Conservation (phyloP, 64 coral and sea anemone species). For the Pocillopora verrucosa region DNA sequence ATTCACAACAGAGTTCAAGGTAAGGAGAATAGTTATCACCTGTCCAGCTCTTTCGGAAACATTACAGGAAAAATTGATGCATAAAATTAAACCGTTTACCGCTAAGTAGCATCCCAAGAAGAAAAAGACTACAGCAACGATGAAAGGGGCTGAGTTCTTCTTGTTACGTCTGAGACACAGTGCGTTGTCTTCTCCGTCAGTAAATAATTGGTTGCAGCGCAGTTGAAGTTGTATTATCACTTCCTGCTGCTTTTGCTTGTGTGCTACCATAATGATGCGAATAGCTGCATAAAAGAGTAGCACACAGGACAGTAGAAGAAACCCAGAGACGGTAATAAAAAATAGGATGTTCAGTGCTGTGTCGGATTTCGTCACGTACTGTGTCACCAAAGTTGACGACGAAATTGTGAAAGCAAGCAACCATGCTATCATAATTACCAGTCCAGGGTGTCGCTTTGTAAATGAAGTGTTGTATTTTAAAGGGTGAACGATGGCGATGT, state of each 20-base stretch:
- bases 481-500: constrained; percentile 35
- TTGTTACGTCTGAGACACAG: background rate
- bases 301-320: background rate
- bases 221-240: background rate
- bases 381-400: background rate
- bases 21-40: background rate
- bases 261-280: background rate
- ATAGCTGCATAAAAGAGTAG: background rate
- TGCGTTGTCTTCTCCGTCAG: background rate
- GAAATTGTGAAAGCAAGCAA: background rate
- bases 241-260: background rate
- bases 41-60: background rate
- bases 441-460: background rate
- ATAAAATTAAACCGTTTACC: background rate
- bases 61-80: background rate
- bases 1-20: background rate
- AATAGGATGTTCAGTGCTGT: background rate
- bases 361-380: background rate
- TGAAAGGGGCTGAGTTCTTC: background rate
- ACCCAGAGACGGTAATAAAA: background rate
- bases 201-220: background rate
- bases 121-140: background rate
- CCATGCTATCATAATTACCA: background rate
- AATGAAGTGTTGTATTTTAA: background rate
- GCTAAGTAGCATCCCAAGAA: background rate